A percentile compares a stretch with the other conserved stretches of the same genome.
These are phyloP conservation scores for Uloborus plumipes DNA, from an alignment of 2,888 invertebrate species.

Conservation along the genomic window DNA sequence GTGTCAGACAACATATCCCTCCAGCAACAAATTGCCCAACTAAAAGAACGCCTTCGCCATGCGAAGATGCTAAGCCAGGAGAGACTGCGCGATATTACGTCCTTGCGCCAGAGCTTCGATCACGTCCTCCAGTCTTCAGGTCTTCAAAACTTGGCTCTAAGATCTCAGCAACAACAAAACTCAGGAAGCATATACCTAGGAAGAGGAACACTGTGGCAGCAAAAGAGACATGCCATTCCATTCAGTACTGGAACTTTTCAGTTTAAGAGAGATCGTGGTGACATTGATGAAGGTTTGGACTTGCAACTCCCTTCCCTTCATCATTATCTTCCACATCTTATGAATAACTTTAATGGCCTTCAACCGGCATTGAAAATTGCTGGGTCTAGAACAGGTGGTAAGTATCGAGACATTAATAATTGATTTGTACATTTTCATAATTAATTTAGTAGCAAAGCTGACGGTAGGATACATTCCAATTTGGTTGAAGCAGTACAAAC, in stretches of 20 bases:
- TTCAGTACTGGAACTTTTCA: slow-evolving; percentile 9
- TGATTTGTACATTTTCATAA: too few species aligned
- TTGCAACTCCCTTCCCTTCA: slow-evolving; percentile 84
- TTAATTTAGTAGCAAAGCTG: too few species aligned
- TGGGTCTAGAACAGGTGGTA: slow-evolving; percentile 79
- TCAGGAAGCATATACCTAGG: slow-evolving; percentile 36
- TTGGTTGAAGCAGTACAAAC: too few species aligned
- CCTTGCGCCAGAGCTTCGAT: slow-evolving; percentile 60
- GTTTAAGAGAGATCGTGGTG: neutral
- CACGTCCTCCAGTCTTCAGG: slow-evolving; percentile 43
- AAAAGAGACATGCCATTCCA: slow-evolving; percentile 20
- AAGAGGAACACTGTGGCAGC: slow-evolving; percentile 47
- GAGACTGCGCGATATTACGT: slow-evolving; percentile 63
- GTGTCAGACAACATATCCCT: slow-evolving; percentile 57
- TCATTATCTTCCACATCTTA: slow-evolving; percentile 88
- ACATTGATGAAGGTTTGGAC: slow-evolving; percentile 38
- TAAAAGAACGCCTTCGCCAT: slow-evolving; percentile 64
- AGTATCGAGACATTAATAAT: slow-evolving; percentile 36
- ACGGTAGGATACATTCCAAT: too few species aligned
- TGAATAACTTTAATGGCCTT: slow-evolving; percentile 82
- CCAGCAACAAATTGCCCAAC: slow-evolving; percentile 63
- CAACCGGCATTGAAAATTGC: slow-evolving; percentile 84
- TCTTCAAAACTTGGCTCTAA: neutral
- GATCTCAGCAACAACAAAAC: neutral
- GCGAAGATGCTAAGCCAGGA: slow-evolving; percentile 66